Evolutionary conservation across 2,888 invertebrate genomes (phyloP).

Genomic region (Strigamia crassipes): DNA sequence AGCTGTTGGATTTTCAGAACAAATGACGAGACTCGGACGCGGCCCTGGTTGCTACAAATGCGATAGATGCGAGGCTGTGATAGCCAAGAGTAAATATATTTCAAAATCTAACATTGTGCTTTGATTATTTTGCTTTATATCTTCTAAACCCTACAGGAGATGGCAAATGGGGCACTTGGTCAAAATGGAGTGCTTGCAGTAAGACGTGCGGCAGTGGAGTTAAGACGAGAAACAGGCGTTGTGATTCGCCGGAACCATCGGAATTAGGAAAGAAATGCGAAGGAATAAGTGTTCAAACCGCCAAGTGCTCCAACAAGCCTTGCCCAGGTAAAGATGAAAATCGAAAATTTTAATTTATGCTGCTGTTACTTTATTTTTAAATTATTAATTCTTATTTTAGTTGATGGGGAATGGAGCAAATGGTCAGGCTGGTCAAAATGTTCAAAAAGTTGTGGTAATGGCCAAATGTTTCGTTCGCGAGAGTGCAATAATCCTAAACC

Average conservation of each 20-base stretch:
- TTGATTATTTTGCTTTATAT: too few relatives aligned
- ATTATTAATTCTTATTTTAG: constrained; percentile 46
- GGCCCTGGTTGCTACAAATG: background rate
- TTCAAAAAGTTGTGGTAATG: constrained; percentile 60
- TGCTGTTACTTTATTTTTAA: constrained; percentile 51
- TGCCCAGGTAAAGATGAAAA: background rate
- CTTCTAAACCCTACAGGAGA: too few relatives aligned
- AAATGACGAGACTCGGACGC: background rate
- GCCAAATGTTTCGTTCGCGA: constrained; percentile 58
- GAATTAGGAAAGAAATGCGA: background rate
- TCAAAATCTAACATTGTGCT: too few relatives aligned
- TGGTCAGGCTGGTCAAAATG: constrained; percentile 62
- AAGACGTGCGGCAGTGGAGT: too few relatives aligned
- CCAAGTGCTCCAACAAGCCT: background rate
- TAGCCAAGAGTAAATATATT: too few relatives aligned
- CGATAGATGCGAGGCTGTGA: background rate
- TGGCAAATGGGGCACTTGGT: too few relatives aligned
- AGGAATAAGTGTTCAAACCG: background rate
- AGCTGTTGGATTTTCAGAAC: background rate
- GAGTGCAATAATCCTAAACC: constrained; percentile 60
- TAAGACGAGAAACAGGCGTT: too few relatives aligned
- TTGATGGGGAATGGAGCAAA: constrained; percentile 57
- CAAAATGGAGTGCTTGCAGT: too few relatives aligned
- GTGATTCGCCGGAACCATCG: too few relatives aligned
- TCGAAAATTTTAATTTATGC: background rate